phyloP scores from a whole-genome alignment of 2,113 vertebrate species.

The rat (Rattus norvegicus) region GRCr8 NC_086025.1:53531501-53532000 shows the following conservation, averaged over 20 bases:
- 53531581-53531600: conserved; percentile 64
- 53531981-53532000: background rate
- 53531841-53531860: conserved; percentile 66
- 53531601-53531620: conserved; percentile 53
- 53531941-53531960: conserved; percentile 38
- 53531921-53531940: conserved; percentile 24
- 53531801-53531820: conserved; percentile 26
- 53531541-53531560: conserved; percentile 70
- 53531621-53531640: conserved; percentile 81
- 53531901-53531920: conserved; percentile 29
- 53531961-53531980: background rate
- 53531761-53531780: background rate
- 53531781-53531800: conserved; percentile 41
- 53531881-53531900: background rate
- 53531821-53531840: background rate
- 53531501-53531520: background rate
- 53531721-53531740: conserved; percentile 78
- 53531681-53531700: conserved; percentile 53
- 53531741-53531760: conserved; percentile 41
- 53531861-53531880: background rate
- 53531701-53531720: conserved; percentile 73
- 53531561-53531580: conserved; percentile 50
- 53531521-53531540: conserved; percentile 21
- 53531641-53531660: conserved; percentile 68
- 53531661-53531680: conserved; percentile 29